Evolutionary conservation across 2,113 vertebrate species (phyloP), one percentile per base, ranked within the genome.

Genomic region (Scatophagus argus): DNA sequence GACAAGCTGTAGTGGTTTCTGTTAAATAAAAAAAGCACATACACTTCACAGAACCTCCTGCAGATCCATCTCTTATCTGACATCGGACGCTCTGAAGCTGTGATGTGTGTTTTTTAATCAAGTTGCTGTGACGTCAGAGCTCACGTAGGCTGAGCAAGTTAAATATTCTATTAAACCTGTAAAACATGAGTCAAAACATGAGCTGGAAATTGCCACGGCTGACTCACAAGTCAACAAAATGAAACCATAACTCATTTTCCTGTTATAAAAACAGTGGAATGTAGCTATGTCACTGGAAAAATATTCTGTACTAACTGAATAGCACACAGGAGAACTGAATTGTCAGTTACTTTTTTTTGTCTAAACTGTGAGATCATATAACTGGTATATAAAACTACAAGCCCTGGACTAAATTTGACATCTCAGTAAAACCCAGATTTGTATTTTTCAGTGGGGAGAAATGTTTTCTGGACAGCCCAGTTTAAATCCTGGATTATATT

Each of bases 401-500:
- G 64, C 59, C 67, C 31, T 64, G 49, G 80, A 62, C 69, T 82
- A 47, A 58, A 82, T 66, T 76, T 17, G 31, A 69, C 74, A 72
- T 73, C 60, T 34, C 39, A 11, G 32, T 54, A 87, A 89, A 87
- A 74, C 44, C 67, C 83, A 87, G 82, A 90, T 90, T 85, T 86
- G 69, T 83, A 49, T 81, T 82, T 85, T 64, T 4, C 55, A 58
- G 71, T 16, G 32, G 55, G 31, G 59, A 49, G 47, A 54, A 84
- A 77, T 77, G 62, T 88, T 85, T 86, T 86, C 43, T 81, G 86
- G 43, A 59, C 71, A 65, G 81, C 74, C 68, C 52, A 58, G 25
- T 32, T 69, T 88, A 90, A 93, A 93, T 90, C 87, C 83, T 81
- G 86, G 86, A 91, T 91, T 92, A 91, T 89, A 77, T 87, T 89